Conservation (phyloP, 2,797 vertebrate genomes). For the Vespertilio murinus region DNA sequence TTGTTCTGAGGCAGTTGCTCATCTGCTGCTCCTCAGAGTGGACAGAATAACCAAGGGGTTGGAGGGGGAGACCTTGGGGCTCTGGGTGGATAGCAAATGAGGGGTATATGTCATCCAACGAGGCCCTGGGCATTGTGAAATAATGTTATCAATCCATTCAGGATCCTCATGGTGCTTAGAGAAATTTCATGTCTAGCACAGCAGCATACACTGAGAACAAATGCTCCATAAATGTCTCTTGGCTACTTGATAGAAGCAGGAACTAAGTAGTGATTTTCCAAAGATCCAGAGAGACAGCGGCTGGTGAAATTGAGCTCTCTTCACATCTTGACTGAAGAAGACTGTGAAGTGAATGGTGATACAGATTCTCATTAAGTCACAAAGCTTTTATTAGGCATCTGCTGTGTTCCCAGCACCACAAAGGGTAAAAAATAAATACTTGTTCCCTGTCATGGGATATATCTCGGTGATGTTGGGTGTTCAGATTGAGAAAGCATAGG, state of each 20-base stretch:
- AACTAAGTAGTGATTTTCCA: constrained; percentile 62
- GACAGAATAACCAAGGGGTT: background rate
- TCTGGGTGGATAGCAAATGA: background rate
- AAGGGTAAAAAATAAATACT: constrained; percentile 29
- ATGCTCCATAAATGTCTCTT: constrained; percentile 47
- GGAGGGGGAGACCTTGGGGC: background rate
- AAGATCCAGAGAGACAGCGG: background rate
- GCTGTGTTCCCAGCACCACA: background rate
- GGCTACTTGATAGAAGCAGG: constrained; percentile 54
- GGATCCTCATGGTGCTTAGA: constrained; percentile 29
- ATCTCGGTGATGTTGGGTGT: background rate
- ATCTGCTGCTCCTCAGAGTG: background rate
- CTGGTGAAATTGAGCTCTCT: constrained; percentile 49
- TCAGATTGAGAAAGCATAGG: background rate
- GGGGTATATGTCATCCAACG: background rate
- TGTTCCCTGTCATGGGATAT: constrained; percentile 17
- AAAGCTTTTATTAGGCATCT: constrained; percentile 21
- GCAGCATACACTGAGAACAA: constrained; percentile 31
- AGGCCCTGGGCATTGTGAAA: background rate
- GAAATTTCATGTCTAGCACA: constrained; percentile 1
- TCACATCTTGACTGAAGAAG: constrained; percentile 44
- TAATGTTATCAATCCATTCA: background rate
- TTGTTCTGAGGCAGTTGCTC: background rate
- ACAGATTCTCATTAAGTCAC: background rate
- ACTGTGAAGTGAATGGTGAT: background rate